Evolutionary conservation across 2,797 vertebrate species (phyloP).

Genomic region (Fistularia tabacaria): DNA sequence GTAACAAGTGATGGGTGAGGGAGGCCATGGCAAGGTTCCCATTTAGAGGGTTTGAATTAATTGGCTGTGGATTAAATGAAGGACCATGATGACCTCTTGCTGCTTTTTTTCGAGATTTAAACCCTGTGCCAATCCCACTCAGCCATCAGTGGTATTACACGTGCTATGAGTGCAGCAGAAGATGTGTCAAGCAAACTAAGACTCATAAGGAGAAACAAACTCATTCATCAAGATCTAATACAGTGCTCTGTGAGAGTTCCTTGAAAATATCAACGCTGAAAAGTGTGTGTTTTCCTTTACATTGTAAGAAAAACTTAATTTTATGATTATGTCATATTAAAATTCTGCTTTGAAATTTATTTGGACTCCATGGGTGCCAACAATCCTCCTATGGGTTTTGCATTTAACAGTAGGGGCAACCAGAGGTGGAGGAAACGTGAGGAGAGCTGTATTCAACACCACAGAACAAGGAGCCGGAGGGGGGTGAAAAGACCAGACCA

Average conservation of each 20-base stretch:
- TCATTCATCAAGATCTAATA: constrained; percentile 44
- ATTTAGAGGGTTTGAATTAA: constrained; percentile 4
- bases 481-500: constrained; percentile 83
- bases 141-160: constrained; percentile 74
- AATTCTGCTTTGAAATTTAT: constrained; percentile 54
- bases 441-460: constrained; percentile 84
- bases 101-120: constrained; percentile 25
- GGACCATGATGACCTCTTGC: constrained; percentile 34
- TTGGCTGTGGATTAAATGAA: constrained; percentile 8
- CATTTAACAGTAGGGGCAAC: constrained; percentile 67
- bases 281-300: constrained; percentile 54
- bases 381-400: constrained; percentile 66
- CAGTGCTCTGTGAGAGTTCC: constrained; percentile 38
- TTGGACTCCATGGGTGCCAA: constrained; percentile 68
- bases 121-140: constrained; percentile 69
- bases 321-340: constrained; percentile 45
- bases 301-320: constrained; percentile 36
- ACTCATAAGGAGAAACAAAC: constrained; percentile 48
- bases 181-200: constrained; percentile 65
- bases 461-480: constrained; percentile 94
- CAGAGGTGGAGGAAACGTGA: constrained; percentile 51
- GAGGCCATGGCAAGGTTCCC: constrained; percentile 63
- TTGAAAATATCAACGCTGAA: constrained; percentile 53
- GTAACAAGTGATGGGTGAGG: constrained; percentile 72
- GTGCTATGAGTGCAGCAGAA: constrained; percentile 66